Conservation (phyloP, 2,797 vertebrate species). For the Sebastolobus altivelis region DNA sequence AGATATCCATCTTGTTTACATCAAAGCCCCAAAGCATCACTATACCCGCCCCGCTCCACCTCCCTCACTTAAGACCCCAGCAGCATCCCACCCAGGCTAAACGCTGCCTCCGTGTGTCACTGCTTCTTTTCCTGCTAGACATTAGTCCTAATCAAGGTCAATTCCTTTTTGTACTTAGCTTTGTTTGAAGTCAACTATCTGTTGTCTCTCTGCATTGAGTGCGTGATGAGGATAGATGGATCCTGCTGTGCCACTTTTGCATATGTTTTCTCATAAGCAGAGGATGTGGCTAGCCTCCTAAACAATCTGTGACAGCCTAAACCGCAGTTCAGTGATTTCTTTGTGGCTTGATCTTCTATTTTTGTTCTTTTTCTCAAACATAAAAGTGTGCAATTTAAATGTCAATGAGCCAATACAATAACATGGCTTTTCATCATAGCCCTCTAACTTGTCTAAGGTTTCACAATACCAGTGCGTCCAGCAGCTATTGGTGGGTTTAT, state of each 20-base stretch:
- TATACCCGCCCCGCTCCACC: conserved; percentile 42
- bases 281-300: conserved; percentile 28
- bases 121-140: conserved; percentile 60
- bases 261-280: conserved; percentile 22
- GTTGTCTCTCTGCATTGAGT: conserved; percentile 38
- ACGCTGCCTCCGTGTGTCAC: conserved; percentile 44
- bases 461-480: neutral
- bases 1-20: conserved; percentile 87
- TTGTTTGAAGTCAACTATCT: conserved; percentile 60
- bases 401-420: conserved; percentile 1
- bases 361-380: neutral
- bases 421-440: neutral
- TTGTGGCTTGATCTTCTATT: neutral
- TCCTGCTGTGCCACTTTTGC: conserved; percentile 35
- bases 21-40: conserved; percentile 76
- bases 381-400: neutral
- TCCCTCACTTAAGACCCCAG: conserved; percentile 44
- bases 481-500: neutral
- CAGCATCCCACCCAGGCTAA: conserved; percentile 58
- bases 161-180: conserved; percentile 31
- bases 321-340: conserved; percentile 3
- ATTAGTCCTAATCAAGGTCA: conserved; percentile 83
- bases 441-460: conserved; percentile 9
- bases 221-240: conserved; percentile 73
- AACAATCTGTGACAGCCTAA: conserved; percentile 17